Conservation (phyloP, 2,113 vertebrate species). For the Aramus guarauna region DNA sequence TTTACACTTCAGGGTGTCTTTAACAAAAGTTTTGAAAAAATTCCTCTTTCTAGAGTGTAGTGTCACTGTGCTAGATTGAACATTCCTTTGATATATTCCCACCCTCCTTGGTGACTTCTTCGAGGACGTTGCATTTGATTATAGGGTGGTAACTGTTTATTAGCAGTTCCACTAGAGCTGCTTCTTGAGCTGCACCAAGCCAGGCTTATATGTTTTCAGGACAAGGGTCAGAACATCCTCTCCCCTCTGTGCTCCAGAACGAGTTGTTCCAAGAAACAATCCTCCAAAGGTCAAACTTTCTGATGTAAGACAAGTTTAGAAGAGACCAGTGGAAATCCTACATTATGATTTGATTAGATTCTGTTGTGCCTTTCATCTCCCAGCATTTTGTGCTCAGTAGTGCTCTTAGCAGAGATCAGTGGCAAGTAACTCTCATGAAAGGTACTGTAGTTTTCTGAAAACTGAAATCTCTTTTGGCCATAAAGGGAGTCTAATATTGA, state of each 20-base stretch:
- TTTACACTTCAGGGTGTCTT: not conserved
- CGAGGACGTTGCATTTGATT: not conserved
- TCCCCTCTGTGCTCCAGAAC: conserved; percentile 24
- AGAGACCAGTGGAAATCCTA: conserved; percentile 14
- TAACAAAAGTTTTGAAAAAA: not conserved
- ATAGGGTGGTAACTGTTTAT: not conserved
- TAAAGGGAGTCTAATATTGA: not conserved
- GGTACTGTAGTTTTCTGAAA: not conserved
- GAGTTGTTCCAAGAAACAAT: conserved; percentile 34
- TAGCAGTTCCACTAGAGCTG: not conserved
- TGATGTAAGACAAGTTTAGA: not conserved
- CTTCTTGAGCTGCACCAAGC: not conserved
- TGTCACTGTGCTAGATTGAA: not conserved
- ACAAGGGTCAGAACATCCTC: conserved; percentile 54
- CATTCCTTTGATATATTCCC: not conserved
- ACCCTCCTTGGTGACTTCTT: not conserved
- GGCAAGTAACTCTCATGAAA: not conserved
- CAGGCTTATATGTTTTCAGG: not conserved
- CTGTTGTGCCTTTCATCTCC: not conserved
- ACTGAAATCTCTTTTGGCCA: not conserved
- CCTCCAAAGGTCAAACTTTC: conserved; percentile 17
- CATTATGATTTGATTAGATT: not conserved
- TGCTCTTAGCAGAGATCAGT: not conserved
- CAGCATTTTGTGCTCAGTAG: not conserved
- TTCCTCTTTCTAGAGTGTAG: not conserved